phyloP scores from a whole-genome alignment of 2,797 vertebrate genomes.

The Pangasius macronema region DNA sequence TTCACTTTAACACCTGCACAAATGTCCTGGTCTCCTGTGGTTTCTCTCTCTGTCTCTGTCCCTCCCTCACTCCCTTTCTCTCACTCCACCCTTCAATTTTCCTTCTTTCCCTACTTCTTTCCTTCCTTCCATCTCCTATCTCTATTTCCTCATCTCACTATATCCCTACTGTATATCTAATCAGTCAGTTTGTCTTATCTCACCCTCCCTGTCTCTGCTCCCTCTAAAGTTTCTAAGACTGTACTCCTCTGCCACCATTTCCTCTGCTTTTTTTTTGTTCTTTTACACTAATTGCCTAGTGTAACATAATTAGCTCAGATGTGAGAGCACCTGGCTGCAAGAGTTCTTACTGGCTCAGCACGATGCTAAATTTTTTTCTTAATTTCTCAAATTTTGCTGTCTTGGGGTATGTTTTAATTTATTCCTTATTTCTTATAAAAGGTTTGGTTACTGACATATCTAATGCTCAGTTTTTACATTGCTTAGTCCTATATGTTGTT shows the following conservation, averaged over 20 bases:
- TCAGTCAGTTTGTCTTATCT: not conserved
- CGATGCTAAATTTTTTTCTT: not conserved
- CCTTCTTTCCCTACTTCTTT: not conserved
- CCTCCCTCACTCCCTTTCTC: not conserved
- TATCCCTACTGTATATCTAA: not conserved
- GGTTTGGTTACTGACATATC: not conserved
- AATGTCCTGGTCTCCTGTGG: not conserved
- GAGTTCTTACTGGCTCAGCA: not conserved
- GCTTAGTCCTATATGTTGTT: too few species aligned
- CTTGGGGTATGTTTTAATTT: not conserved
- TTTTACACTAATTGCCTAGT: not conserved
- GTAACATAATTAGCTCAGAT: conserved; percentile 36
- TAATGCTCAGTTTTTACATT: not conserved
- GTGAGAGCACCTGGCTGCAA: not conserved
- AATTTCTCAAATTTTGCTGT: not conserved
- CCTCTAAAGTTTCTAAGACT: not conserved
- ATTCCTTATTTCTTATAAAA: not conserved
- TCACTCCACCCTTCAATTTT: not conserved
- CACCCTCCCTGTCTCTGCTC: not conserved
- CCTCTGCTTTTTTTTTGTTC: not conserved
- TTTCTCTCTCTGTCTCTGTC: not conserved
- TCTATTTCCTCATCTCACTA: not conserved
- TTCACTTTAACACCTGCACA: not conserved
- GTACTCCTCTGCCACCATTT: not conserved
- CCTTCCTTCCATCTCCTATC: not conserved